Evolutionary conservation across 2,888 invertebrate genomes (phyloP), one percentile per base, ranked within the genome.

Genomic region (Liodrosophila aerea): DNA sequence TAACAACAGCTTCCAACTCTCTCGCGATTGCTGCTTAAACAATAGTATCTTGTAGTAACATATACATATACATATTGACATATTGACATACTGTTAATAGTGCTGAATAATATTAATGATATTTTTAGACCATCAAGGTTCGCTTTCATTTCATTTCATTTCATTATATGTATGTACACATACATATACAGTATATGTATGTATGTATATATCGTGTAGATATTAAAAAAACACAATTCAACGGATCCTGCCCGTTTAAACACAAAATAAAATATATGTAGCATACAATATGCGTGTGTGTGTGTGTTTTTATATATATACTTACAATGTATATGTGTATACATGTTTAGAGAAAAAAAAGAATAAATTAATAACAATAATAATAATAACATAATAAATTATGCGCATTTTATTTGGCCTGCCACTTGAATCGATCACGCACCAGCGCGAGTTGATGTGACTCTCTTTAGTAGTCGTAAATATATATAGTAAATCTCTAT

Each of bases 161-260:
- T 15, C 47, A 73, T 69, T 57, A 30, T 54, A 36, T 54, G 43
- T 46, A 50, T 65, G 16, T 59, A 59, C 59, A 15, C 22, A 46
- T 72, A 59, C 61, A 61, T n/a, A n/a, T n/a, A n/a, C n/a, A n/a
- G n/a, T n/a, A n/a, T n/a, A n/a, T 53, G 40, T 56, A 61, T 40
- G 29, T 64, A 56, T 68, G 31, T 61, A 54, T 72, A 59, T 61
- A 59, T 66, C 61, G 61, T 64, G 44, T 63, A 66, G 56, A 59
- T 73, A 64, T 64, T 52, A 70, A 72, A 75, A 56, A 56, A 56
- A 64, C 62, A 71, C 60, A 66, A 75, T 67, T 51, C 59, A 63
- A 69, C 83, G 88, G 88, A 87, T 87, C 88, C 87, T 87, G 88
- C 88, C 88, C 87, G 88, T 73, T 82, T 69, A 75, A 87, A 87